Conservation (phyloP, 2,113 vertebrate species). For the Xenopus tropicalis region UCB_Xtro_10.0 CM004444.2:164570501-164571000, state of each 20-base stretch:
- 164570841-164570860: conserved; percentile 1
- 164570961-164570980: background rate
- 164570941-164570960: background rate
- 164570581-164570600: too few relatives aligned
- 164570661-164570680: conserved; percentile 77
- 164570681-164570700: conserved; percentile 75
- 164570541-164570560: too few relatives aligned
- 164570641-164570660: conserved; percentile 80
- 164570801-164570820: background rate
- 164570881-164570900: too few relatives aligned
- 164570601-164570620: conserved; percentile 6
- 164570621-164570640: conserved; percentile 67
- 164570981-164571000: background rate
- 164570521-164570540: too few relatives aligned
- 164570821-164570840: conserved; percentile 6
- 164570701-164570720: conserved; percentile 79
- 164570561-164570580: too few relatives aligned
- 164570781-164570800: conserved; percentile 60
- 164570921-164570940: background rate
- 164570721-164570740: conserved; percentile 73
- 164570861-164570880: conserved; percentile 7
- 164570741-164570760: conserved; percentile 80
- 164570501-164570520: too few relatives aligned
- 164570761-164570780: conserved; percentile 74
- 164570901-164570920: background rate